phyloP scores from a whole-genome alignment of 2,888 invertebrate genomes.

The Prenolepis imparis region DNA sequence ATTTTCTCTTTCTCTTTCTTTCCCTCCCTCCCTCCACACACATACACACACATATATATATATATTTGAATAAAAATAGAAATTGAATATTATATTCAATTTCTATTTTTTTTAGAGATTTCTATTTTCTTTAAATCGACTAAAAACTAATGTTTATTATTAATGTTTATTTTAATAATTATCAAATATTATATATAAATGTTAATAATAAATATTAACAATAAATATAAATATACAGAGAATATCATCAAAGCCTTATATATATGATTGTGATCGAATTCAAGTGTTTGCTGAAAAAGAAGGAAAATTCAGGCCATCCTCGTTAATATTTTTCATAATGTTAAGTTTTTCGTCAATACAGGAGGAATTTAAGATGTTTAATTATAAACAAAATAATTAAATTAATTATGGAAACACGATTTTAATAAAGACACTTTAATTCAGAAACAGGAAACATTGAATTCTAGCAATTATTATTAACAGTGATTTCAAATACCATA shows the following conservation, averaged over 20 bases:
- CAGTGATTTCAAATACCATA: background rate
- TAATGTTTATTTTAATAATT: constrained; percentile 11
- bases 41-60: too few species aligned
- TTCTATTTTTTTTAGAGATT: background rate
- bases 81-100: background rate
- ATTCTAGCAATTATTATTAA: background rate
- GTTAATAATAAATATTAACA: too few species aligned
- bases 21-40: too few species aligned
- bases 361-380: background rate
- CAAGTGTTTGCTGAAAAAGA: too few species aligned
- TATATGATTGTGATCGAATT: too few species aligned
- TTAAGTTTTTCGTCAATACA: background rate
- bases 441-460: background rate
- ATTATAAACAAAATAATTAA: background rate
- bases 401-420: background rate
- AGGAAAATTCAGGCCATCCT: too few species aligned
- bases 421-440: background rate
- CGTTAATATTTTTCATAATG: background rate
- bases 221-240: background rate
- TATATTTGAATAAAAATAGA: too few species aligned
- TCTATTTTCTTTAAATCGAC: background rate
- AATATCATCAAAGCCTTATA: background rate
- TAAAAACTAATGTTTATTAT: constrained; percentile 9
- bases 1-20: background rate
- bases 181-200: constrained; percentile 7